These are phyloP conservation scores for Aphelinus certus DNA, from an alignment of 1,140 invertebrate species.

Conservation along the genomic window DNA sequence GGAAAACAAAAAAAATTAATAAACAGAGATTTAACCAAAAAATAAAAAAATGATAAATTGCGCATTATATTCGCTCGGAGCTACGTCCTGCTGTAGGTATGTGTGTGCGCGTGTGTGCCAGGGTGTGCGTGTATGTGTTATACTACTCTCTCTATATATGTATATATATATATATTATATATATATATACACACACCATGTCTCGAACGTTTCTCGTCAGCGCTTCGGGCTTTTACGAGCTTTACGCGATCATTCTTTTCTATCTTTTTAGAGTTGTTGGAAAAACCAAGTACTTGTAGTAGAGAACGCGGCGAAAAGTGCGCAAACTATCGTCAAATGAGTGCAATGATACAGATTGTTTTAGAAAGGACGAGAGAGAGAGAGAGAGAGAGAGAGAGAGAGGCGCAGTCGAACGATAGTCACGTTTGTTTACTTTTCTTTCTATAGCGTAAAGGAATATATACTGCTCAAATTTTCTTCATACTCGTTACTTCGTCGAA, in stretches of 20 bases:
- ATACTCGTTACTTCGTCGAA: slow-evolving; percentile 22
- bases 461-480: slow-evolving; percentile 12
- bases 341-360: too few relatives aligned
- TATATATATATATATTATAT: slow-evolving; percentile 6
- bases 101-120: neutral
- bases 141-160: neutral
- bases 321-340: too few relatives aligned
- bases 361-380: too few relatives aligned
- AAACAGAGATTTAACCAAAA: too few relatives aligned
- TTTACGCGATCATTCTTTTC: slow-evolving; percentile 32
- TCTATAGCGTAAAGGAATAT: neutral
- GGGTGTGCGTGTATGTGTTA: neutral
- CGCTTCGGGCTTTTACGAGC: slow-evolving; percentile 22
- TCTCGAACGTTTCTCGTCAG: slow-evolving; percentile 32
- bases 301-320: neutral
- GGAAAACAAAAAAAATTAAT: too few relatives aligned
- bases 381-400: too few relatives aligned
- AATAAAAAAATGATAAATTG: too few relatives aligned
- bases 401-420: too few relatives aligned
- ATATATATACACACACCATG: neutral
- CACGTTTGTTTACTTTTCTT: neutral
- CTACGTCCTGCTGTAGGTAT: slow-evolving; percentile 17
- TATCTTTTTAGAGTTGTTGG: slow-evolving; percentile 26
- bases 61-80: neutral
- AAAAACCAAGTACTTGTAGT: slow-evolving; percentile 1